Evolutionary conservation across 2,113 vertebrate genomes (phyloP).

Genomic region (Zapus hudsonius): DNA sequence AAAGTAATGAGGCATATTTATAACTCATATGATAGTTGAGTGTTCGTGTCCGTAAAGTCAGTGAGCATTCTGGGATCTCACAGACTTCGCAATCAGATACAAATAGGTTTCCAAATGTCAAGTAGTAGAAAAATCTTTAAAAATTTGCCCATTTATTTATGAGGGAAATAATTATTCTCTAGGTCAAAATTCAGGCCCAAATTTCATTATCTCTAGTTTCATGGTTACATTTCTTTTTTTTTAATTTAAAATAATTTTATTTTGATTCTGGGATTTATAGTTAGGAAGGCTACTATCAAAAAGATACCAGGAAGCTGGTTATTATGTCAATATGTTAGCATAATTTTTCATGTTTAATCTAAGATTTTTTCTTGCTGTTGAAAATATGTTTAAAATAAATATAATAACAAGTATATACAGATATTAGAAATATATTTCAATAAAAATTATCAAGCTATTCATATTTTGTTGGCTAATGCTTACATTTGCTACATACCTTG

Average conservation of each 20-base stretch:
- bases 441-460: background rate
- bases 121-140: background rate
- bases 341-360: background rate
- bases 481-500: background rate
- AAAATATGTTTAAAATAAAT: background rate
- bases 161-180: conserved; percentile 13
- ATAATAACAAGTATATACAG: background rate
- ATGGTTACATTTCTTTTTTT: background rate
- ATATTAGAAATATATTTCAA: background rate
- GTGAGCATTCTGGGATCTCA: background rate
- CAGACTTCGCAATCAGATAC: conserved; percentile 9
- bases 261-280: background rate
- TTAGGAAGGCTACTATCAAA: background rate
- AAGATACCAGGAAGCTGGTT: background rate
- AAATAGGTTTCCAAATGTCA: background rate
- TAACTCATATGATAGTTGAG: conserved; percentile 9
- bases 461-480: background rate
- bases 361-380: background rate
- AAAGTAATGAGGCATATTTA: background rate
- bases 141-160: background rate
- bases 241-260: background rate
- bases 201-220: conserved; percentile 24
- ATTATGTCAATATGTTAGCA: background rate
- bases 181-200: conserved; percentile 23
- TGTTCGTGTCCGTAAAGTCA: conserved; percentile 21